Evolutionary conservation across 2,888 invertebrate genomes (phyloP), one percentile per base, ranked within the genome.

Genomic region (Hyles lineata): DNA sequence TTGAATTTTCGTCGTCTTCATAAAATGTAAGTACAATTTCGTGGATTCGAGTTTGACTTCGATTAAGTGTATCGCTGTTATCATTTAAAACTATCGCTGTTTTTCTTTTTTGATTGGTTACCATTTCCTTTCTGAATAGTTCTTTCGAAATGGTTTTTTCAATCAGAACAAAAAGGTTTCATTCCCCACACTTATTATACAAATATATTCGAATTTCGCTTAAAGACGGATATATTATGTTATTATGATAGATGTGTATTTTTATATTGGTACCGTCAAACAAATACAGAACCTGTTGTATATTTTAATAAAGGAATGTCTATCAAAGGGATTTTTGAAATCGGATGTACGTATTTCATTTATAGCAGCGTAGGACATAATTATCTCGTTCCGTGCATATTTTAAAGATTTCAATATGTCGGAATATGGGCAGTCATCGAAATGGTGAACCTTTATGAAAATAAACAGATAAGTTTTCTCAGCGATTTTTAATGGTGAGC

Each of bases 251-350:
- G 2, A 52, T 52, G 4, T 58, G 17, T 32, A 70, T 70, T 70
- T 17, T 58, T 3, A 70, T 70, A 2, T 58, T 19, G 2, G 55
- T 55, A 25, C 17, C 17, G 15, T 55, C 1, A 55, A 70, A 70
- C 3, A 70, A 52, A 55, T 70, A 70, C 0, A 1, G 15, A 58
- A 17, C 29, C 32, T 70, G 32, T 29, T 59, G 21, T 70, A 70
- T 3, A 70, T 59, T 60, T 70, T 59, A 19, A 43, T 21, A 21
- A 43, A 60, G 0, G n/a, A n/a, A 21, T 60, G 60, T 70, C 2
- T 70, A 7, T 35, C 58, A 21, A 70, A 70, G 11, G 70, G 59
- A 15, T 70, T 60, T 35, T 52, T 59, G n/a, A 70, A 70, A 21
- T 70, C 70, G 17, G 70, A 32, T 59, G 35, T 70, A 11, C 6